Percentiles rank a stretch among this genome's conserved stretches.
Evolutionary conservation across 2,797 vertebrate genomes (phyloP).

Genomic region (Nasua narica): DNA sequence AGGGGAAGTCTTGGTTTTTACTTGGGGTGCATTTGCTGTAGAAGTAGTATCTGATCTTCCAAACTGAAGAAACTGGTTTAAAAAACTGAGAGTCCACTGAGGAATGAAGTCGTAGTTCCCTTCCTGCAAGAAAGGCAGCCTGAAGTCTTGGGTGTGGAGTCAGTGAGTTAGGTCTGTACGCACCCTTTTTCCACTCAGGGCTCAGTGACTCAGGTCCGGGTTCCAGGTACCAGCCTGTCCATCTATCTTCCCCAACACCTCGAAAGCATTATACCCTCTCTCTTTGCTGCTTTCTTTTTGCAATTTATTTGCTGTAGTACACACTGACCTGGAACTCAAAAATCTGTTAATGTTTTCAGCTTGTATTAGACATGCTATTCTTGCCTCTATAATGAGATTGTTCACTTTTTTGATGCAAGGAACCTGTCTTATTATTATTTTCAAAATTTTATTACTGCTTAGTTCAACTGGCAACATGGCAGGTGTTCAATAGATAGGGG

Average conservation of each 20-base stretch:
- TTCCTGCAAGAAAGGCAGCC: not conserved
- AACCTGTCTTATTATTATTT: not conserved
- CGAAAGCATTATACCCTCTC: not conserved
- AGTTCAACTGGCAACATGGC: not conserved
- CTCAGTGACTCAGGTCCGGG: not conserved
- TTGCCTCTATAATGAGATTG: not conserved
- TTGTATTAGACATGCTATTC: not conserved
- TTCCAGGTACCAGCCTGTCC: not conserved
- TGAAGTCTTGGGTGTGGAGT: not conserved
- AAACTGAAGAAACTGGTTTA: not conserved
- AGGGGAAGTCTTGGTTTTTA: not conserved
- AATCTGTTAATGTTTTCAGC: not conserved
- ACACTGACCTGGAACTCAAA: not conserved
- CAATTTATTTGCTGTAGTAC: not conserved
- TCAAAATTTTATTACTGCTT: not conserved
- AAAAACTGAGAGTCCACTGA: not conserved
- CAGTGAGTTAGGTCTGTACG: not conserved
- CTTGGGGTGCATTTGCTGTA: not conserved
- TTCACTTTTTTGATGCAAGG: not conserved
- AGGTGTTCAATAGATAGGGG: not conserved
- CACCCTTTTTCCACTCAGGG: not conserved
- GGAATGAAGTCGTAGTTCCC: not conserved
- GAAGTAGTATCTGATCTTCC: not conserved
- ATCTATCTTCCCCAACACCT: not conserved
- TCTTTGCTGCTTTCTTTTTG: not conserved